Percentiles rank a stretch among this genome's conserved stretches.
phyloP scores from a whole-genome alignment of 2,113 vertebrate genomes.

The Jaculus jaculus region DNA sequence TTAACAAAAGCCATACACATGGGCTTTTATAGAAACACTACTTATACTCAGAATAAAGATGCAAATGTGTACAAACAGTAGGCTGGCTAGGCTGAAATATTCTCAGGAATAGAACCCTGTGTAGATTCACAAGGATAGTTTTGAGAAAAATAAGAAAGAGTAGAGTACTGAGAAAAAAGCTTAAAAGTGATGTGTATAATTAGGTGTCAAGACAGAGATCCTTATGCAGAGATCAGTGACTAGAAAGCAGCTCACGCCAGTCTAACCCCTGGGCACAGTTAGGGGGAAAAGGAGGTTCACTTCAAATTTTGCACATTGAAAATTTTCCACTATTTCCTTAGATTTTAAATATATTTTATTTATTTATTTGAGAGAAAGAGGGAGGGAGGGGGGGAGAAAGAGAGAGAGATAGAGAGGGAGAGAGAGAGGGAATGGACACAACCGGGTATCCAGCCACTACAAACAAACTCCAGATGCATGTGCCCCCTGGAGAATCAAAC shows the following conservation, averaged over 20 bases:
- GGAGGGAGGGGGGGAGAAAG: too few relatives aligned
- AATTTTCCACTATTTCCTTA: background rate
- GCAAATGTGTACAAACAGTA: background rate
- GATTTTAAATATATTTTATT: too few relatives aligned
- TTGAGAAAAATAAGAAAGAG: background rate
- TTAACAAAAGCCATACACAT: background rate
- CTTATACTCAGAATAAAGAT: background rate
- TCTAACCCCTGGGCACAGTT: background rate
- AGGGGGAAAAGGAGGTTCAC: too few relatives aligned
- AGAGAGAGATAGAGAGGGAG: too few relatives aligned
- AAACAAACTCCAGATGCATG: too few relatives aligned
- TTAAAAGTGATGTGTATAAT: accelerated
- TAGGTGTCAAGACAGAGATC: too few relatives aligned
- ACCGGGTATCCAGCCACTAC: too few relatives aligned
- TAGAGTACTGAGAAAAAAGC: background rate
- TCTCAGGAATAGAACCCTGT: background rate
- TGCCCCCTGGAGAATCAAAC: too few relatives aligned
- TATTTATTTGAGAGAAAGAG: too few relatives aligned
- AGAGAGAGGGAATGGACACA: too few relatives aligned
- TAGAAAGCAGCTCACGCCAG: background rate
- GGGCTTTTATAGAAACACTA: background rate
- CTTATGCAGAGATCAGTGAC: accelerated
- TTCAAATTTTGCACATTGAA: background rate
- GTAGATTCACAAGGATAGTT: background rate
- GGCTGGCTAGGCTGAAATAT: background rate